phyloP scores from a whole-genome alignment of 1,140 invertebrate species.

The Brachionus manjavacas region DNA sequence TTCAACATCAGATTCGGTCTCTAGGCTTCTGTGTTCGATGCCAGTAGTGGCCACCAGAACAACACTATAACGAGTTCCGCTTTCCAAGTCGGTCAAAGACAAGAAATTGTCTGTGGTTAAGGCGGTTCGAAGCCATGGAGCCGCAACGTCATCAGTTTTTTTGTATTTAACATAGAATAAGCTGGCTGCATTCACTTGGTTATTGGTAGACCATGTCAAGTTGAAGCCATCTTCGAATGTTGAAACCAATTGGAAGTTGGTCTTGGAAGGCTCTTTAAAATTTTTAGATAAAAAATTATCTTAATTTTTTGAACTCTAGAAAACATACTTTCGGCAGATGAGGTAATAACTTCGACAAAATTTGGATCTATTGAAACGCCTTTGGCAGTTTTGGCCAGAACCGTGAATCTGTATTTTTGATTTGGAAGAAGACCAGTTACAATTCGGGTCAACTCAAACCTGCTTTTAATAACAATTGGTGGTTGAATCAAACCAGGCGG shows the following conservation, averaged over 20 bases:
- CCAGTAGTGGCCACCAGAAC: conserved; percentile 21
- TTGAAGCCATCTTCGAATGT: conserved; percentile 9
- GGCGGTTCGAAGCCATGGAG: conserved; percentile 21
- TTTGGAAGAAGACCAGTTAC: conserved; percentile 23
- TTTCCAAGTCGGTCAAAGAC: not conserved
- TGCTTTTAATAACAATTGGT: conserved; percentile 10
- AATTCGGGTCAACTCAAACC: not conserved
- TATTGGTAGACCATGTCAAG: conserved; percentile 20
- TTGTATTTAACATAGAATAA: conserved; percentile 41
- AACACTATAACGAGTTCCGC: conserved; percentile 24
- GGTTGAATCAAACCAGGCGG: conserved; percentile 33
- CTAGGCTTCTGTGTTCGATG: conserved; percentile 24
- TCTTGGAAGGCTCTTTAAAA: conserved; percentile 33
- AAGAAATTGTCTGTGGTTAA: conserved; percentile 34
- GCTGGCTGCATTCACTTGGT: conserved; percentile 38
- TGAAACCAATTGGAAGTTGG: not conserved
- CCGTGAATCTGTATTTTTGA: conserved; percentile 37
- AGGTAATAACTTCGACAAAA: conserved; percentile 35
- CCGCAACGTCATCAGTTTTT: conserved; percentile 19
- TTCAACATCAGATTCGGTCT: conserved; percentile 26
- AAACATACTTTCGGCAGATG: conserved; percentile 35
- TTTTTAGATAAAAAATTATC: not conserved
- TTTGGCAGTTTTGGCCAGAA: conserved; percentile 1
- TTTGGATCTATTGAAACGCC: conserved; percentile 15
- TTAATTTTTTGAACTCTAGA: too few relatives aligned